A percentile compares a stretch with the other conserved stretches of the same genome.
Conservation (phyloP, 2,113 vertebrate species). For the Xiphophorus couchianus region DNA sequence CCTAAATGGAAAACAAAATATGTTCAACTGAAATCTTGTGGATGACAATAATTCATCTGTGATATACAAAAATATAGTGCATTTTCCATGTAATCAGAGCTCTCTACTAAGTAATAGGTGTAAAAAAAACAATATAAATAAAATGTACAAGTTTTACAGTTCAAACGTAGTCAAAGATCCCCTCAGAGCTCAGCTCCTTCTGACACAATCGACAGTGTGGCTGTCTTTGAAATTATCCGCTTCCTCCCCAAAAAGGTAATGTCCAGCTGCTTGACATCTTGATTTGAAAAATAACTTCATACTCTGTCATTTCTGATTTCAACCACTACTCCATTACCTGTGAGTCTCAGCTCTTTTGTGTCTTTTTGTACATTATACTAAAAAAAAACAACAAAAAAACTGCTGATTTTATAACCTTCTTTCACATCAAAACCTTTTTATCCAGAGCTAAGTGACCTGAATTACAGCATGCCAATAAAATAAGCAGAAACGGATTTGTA, state of each 20-base stretch:
- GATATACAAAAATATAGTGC: constrained; percentile 99
- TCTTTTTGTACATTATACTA: constrained; percentile 12
- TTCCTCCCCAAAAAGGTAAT: constrained; percentile 80
- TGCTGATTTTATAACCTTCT: neutral
- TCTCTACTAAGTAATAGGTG: constrained; percentile 95
- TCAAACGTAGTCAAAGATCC: constrained; percentile 95
- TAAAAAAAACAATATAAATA: constrained; percentile 97
- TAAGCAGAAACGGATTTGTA: constrained; percentile 46
- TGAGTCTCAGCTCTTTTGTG: neutral
- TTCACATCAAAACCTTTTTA: constrained; percentile 29
- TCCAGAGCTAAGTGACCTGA: constrained; percentile 51
- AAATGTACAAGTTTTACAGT: constrained; percentile 99
- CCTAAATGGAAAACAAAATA: constrained; percentile 91
- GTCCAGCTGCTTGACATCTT: constrained; percentile 72
- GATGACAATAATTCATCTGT: constrained; percentile 91
- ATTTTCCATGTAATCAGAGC: constrained; percentile 99
- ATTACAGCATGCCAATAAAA: constrained; percentile 35
- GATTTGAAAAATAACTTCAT: constrained; percentile 57
- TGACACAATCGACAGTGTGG: constrained; percentile 88
- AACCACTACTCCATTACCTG: constrained; percentile 22
- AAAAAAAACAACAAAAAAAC: constrained; percentile 26
- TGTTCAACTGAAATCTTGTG: constrained; percentile 96
- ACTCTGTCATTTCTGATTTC: constrained; percentile 47
- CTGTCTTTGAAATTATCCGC: constrained; percentile 93
- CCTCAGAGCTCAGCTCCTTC: constrained; percentile 85